Base-by-base conservation (phyloP, 1,140 invertebrate species). In the Danaus plexippus region DNA sequence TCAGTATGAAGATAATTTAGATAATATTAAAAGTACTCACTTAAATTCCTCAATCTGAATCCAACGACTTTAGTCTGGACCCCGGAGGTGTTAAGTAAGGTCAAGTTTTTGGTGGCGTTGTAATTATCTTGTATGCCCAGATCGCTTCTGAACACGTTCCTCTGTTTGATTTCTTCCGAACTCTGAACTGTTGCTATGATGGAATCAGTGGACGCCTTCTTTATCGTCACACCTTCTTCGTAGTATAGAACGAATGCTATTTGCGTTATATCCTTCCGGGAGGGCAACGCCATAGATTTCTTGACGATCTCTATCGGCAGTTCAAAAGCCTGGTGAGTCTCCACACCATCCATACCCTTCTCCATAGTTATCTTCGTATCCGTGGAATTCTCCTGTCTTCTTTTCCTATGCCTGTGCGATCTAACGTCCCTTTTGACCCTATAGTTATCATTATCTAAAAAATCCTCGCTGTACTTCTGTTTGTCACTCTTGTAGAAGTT, bases 201-300 rank as follows among this genome's bases (percentile, higher is more conserved):
- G 53, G 60, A 4, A 47, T 71, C 76, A 52, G 70, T 79, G 2
- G 73, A 62, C 9, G 40, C 59, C 43, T 66, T 69, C 45, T 55
- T 61, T 48, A 66, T 61, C n/a, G 57, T 13, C 3, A 69, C 59
- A 0, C 86, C 84, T 50, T 85, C 75, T 46, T 88, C 84, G 13
- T 86, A 87, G 59, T 82, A 88, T 22, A 88, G 54, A 0, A 87
- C 79, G 53, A 87, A 88, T 6, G 78, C 83, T 9, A 87, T 75
- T 47, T 78, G 72, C 0, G 75, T 77, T 6, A 75, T 69, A 43
- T 80, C 68, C 41, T 72, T 75, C 9, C 67, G 69, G 12, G 55
- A 49, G 12, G 68, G 68, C 43, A 65, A 63, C 7, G 58, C 46
- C 22, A 57, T 63, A 0, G 77, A 75, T 46, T 83, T 86, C 57